Base-by-base conservation (phyloP, 2,797 vertebrate genomes). In the Hylomyscus alleni region DNA sequence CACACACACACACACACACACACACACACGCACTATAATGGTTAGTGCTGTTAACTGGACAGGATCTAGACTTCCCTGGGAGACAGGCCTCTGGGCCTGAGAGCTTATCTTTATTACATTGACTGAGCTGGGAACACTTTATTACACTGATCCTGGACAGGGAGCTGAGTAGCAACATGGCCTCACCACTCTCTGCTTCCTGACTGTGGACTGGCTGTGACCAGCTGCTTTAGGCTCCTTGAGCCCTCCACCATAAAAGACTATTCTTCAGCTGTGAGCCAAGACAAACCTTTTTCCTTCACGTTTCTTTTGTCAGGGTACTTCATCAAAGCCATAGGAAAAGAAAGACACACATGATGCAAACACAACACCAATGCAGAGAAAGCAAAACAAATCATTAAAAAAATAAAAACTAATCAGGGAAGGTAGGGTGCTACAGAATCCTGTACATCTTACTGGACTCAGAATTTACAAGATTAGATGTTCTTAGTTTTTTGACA, bases 401-500 rank as follows among this genome's bases (percentile, higher is more conserved):
- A 76, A 76, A 75, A 75, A 75, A 44, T 44, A 82, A 84, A 91
- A 83, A 87, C 75, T 24, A 76, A 95, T n/a, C 62, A 52, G 52
- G 52, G 52, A 31, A 31, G 24, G 52, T 0, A 14, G 69, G 52
- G 24, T 56, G 14, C 69, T 20, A 26, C 29, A 37, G 72, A 58
- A 58, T 44, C 24, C 65, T 13, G 50, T 13, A 93, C 47, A 76
- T 87, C 58, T 72, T 20, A 54, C 15, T 6, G n/a, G 20, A 69
- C 22, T 22, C 4, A 22, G 29, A 85, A 50, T 37, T 37, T 22
- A 52, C 65, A 69, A 52, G 19, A 69, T 69, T 54, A 17, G 19
- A 86, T 24, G 34, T 37, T 37, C 13, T 47, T 37, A 60, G 31
- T 69, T 50, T 44, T 84, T 69, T 69, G 44, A 69, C n/a, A 37